Percentiles rank a stretch among this genome's conserved stretches.
Evolutionary conservation across 1,140 invertebrate genomes (phyloP).

Genomic region (Micrasema minimum): DNA sequence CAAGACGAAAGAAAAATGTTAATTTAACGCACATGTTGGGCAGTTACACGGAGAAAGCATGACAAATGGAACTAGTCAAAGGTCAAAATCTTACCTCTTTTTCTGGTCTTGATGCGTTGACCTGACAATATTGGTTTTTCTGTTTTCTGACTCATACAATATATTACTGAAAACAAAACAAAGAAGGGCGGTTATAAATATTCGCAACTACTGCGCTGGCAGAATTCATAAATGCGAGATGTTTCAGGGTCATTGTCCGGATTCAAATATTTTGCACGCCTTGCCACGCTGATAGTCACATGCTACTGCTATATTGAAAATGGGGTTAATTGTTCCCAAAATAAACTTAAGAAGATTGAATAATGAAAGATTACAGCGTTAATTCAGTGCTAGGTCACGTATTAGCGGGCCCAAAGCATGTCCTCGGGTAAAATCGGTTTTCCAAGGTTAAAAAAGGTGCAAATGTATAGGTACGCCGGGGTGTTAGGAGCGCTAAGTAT

Average conservation of each 20-base stretch:
- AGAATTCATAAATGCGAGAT: slow-evolving; percentile 16
- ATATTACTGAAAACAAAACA: slow-evolving; percentile 82
- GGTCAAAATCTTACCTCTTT: slow-evolving; percentile 84
- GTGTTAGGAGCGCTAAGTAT: too few species aligned
- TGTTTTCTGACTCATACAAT: slow-evolving; percentile 99
- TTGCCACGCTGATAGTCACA: slow-evolving; percentile 32
- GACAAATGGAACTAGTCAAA: slow-evolving; percentile 22
- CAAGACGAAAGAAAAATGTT: slow-evolving; percentile 5
- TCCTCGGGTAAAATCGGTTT: slow-evolving; percentile 27
- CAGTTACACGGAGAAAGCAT: slow-evolving; percentile 24
- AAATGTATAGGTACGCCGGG: too few species aligned
- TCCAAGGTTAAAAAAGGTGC: slow-evolving; percentile 17
- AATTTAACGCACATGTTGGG: slow-evolving; percentile 3
- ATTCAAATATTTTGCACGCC: slow-evolving; percentile 37
- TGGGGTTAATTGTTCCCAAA: neutral
- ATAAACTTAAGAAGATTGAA: neutral
- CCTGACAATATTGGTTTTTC: slow-evolving; percentile 99
- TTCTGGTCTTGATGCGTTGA: slow-evolving; percentile 99
- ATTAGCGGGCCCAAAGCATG: slow-evolving; percentile 15
- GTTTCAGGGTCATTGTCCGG: slow-evolving; percentile 45
- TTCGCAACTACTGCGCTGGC: too few species aligned
- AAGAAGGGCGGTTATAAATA: slow-evolving; percentile 54
- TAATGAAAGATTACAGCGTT: neutral
- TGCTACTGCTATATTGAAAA: neutral
- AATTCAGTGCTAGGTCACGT: slow-evolving; percentile 2